Conservation (phyloP, 1,140 invertebrate genomes). For the Paraescarpia echinospica region DNA sequence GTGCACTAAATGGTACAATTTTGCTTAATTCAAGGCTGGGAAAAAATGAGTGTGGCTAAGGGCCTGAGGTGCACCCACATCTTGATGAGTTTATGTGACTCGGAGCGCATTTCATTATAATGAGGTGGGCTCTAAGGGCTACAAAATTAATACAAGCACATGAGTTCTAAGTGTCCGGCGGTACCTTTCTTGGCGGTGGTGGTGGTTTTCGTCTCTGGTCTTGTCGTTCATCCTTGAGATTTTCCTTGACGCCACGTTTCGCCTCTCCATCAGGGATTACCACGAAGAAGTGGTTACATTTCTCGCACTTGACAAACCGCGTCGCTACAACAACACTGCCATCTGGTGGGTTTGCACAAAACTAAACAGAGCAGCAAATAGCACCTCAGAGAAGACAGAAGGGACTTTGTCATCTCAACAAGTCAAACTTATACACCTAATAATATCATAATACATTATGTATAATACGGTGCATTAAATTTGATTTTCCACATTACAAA, state of each 20-base stretch:
- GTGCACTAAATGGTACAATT: too few relatives aligned
- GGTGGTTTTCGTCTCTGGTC: conserved; percentile 66
- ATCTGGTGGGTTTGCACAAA: conserved; percentile 30
- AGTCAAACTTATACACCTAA: not conserved
- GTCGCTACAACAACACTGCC: conserved; percentile 65
- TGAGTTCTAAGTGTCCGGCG: not conserved
- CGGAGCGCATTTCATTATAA: too few relatives aligned
- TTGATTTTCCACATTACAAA: too few relatives aligned
- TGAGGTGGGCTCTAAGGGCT: too few relatives aligned
- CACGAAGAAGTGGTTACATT: conserved; percentile 98
- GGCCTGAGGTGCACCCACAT: too few relatives aligned
- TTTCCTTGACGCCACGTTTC: conserved; percentile 79
- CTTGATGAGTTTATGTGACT: too few relatives aligned
- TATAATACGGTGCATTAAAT: too few relatives aligned
- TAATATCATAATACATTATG: not conserved
- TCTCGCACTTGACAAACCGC: conserved; percentile 95
- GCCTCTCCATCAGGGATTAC: conserved; percentile 86
- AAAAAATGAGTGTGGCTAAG: too few relatives aligned
- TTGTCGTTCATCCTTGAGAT: conserved; percentile 36
- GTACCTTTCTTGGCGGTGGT: conserved; percentile 86
- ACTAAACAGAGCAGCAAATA: not conserved
- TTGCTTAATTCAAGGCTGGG: too few relatives aligned
- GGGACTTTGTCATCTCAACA: not conserved
- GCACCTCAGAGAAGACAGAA: not conserved
- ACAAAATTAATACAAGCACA: not conserved